A percentile compares a stretch with the other conserved stretches of the same genome.
Conservation (phyloP, 2,888 invertebrate genomes). For the Drosophila testacea region DNA sequence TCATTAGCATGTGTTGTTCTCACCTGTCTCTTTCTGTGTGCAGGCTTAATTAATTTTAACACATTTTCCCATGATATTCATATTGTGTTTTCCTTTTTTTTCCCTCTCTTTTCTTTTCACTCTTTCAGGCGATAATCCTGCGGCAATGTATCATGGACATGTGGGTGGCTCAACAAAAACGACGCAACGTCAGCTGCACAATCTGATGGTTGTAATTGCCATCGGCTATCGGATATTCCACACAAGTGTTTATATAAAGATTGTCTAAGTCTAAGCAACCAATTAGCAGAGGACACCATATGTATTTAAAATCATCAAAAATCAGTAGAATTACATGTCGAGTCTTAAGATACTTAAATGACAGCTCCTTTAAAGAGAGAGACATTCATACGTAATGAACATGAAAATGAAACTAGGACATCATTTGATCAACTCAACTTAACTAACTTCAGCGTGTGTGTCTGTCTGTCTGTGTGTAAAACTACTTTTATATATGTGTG, state of each 20-base stretch:
- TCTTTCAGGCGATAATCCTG: slow-evolving; percentile 91
- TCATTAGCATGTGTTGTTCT: slow-evolving; percentile 71
- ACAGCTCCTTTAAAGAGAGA: not conserved
- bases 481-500: slow-evolving; percentile 42
- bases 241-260: slow-evolving; percentile 78
- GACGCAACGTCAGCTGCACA: slow-evolving; percentile 84
- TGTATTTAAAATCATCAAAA: slow-evolving; percentile 55
- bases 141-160: slow-evolving; percentile 89
- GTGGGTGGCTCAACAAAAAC: slow-evolving; percentile 85
- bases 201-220: slow-evolving; percentile 79
- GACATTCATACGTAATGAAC: slow-evolving; percentile 16
- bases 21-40: slow-evolving; percentile 25
- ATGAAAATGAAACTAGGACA: slow-evolving; percentile 17
- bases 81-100: slow-evolving; percentile 30
- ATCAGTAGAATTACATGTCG: slow-evolving; percentile 21
- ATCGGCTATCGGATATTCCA: slow-evolving; percentile 83
- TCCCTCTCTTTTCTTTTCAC: slow-evolving; percentile 24
- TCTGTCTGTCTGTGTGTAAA: slow-evolving; percentile 29
- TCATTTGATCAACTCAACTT: slow-evolving; percentile 33
- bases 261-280: slow-evolving; percentile 67
- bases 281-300: slow-evolving; percentile 31
- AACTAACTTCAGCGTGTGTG: slow-evolving; percentile 10
- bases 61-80: slow-evolving; percentile 61
- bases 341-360: not conserved
- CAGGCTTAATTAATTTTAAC: slow-evolving; percentile 71